Base-by-base conservation (phyloP, 2,888 invertebrate species). In the Habroteleia sp. region DNA sequence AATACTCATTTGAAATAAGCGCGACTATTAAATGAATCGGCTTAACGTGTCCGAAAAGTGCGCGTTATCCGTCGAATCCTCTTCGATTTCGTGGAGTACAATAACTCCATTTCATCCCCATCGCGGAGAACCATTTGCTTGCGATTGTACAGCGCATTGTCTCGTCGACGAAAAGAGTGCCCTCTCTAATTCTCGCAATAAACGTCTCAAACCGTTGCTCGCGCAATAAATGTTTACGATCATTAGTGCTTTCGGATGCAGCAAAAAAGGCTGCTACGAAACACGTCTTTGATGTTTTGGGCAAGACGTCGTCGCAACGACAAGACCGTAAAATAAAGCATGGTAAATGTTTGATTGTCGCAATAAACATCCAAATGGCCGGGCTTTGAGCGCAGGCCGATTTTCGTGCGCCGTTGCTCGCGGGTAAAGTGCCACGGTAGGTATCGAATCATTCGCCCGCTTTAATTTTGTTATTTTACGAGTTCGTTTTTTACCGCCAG, bases 271-370 rank as follows among this genome's bases (percentile, higher is more conserved):
- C 7, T 11, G 16, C 44, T 35, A 8, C 14, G 60, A 35, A 48
- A 7, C 52, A 11, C 25, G 33, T 46, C 68, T 68, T 58, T 58
- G 68, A 68, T 68, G 68, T 58, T 56, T 48, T 14, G 50, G 54
- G 39, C 46, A 39, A 39, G 52, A 35, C 63, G 33, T 37, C 63
- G 33, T 37, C 20, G 44, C 54, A 46, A 48, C 8, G 56, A 46
- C 48, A 31, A 1, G 58, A 27, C 23, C 37, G 37, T 66, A 56
- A 56, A 66, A 39, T 48, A 46, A 37, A 42, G 44, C 29, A 52
- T 31, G 48, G 48, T 65, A 62, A 65, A 54, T n/a, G 68, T 29
- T 68, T 68, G 68, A 68, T 68, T 68, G 68, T 68, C 58, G 68
- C 48, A 68, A 56, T 69, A 69, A 60, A 52, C 52, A 44, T 35